phyloP scores from a whole-genome alignment of 2,113 vertebrate genomes.

The Stigmatopora nigra region DNA sequence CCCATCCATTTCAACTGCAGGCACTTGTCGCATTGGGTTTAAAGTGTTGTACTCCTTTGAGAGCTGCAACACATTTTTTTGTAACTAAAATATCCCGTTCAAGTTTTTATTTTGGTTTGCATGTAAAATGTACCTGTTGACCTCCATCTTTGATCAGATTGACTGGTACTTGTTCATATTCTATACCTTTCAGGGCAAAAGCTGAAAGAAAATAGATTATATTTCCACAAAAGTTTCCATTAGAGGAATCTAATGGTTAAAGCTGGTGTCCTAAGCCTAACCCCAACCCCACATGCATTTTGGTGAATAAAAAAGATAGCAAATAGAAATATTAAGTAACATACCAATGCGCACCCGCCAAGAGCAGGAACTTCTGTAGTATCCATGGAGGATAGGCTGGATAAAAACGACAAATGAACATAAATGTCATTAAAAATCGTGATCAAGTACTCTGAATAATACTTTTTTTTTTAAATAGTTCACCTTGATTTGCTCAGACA shows the following conservation, averaged over 20 bases:
- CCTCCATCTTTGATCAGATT: constrained; percentile 87
- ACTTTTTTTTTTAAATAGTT: background rate
- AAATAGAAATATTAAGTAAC: constrained; percentile 20
- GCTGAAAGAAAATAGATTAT: constrained; percentile 65
- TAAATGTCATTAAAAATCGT: background rate
- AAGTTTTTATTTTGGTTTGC: background rate
- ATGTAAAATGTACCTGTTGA: constrained; percentile 77
- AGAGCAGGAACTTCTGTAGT: constrained; percentile 94
- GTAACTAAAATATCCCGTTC: background rate
- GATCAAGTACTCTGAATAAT: background rate
- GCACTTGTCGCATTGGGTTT: constrained; percentile 95
- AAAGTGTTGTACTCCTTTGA: constrained; percentile 75
- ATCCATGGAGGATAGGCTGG: constrained; percentile 87
- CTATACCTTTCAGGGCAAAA: constrained; percentile 86
- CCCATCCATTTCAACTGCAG: constrained; percentile 84
- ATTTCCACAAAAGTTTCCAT: background rate
- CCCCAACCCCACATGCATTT: no score
- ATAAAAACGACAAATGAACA: constrained; percentile 1
- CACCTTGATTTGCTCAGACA: constrained; percentile 68
- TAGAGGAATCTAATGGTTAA: no score
- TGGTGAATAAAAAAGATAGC: no score
- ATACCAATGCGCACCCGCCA: constrained; percentile 97
- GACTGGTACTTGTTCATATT: constrained; percentile 78
- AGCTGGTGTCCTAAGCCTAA: no score
- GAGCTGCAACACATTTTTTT: constrained; percentile 60